Percentiles rank a stretch among this genome's conserved stretches.
These are phyloP conservation scores for Gastrophysa polygoni DNA, from an alignment of 2,888 invertebrate species.

Conservation along the genomic window DNA sequence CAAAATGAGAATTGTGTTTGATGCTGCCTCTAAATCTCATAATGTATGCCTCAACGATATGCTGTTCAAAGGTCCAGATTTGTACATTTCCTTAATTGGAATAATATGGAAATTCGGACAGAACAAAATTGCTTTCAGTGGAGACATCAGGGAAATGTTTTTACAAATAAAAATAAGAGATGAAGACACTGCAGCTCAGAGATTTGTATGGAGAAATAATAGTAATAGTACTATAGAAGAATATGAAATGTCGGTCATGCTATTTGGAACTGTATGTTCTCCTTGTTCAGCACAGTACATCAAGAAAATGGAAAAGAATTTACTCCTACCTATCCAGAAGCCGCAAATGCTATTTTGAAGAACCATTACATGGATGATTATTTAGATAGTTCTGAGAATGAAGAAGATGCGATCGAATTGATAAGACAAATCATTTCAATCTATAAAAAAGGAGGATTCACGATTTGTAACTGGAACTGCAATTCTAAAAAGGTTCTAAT, in stretches of 20 bases:
- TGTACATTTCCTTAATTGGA: too few species aligned
- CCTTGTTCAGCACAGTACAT: neutral
- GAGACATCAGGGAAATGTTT: too few species aligned
- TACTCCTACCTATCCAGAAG: neutral
- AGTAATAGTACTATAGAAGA: too few species aligned
- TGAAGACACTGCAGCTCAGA: too few species aligned
- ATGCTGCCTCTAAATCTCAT: too few species aligned
- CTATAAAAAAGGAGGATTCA: neutral
- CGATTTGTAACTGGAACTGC: neutral
- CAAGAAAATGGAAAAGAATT: neutral
- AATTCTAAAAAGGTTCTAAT: neutral
- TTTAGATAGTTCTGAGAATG: neutral
- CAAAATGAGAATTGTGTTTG: too few species aligned
- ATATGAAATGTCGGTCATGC: neutral
- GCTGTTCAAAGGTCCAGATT: too few species aligned
- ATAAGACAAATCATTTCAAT: slow-evolving; percentile 4
- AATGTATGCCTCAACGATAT: too few species aligned
- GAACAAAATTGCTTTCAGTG: too few species aligned
- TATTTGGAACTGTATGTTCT: neutral
- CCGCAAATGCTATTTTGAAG: neutral
- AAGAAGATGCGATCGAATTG: slow-evolving; percentile 1
- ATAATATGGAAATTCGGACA: too few species aligned
- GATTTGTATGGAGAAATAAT: too few species aligned
- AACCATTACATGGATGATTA: slow-evolving; percentile 13
- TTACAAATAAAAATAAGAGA: too few species aligned